These are phyloP conservation scores for Papilio dardanus DNA, from an alignment of 1,140 invertebrate species.

Conservation along the genomic window DNA sequence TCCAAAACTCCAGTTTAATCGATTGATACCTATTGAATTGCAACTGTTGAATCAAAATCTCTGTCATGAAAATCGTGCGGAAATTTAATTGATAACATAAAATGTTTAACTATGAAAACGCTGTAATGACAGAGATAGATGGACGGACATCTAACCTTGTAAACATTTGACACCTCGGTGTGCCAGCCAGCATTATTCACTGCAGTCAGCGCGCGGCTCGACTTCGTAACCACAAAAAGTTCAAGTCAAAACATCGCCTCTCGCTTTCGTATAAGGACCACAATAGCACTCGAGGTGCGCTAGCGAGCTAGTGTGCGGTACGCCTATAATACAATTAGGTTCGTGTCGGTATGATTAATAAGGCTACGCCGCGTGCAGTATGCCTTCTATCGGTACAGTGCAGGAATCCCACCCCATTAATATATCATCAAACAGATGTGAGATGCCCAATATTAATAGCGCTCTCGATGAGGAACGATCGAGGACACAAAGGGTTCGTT, in stretches of 20 bases:
- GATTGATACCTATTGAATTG: background rate
- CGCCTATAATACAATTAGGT: conserved; percentile 44
- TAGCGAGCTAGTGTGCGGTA: conserved; percentile 6
- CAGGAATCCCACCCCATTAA: conserved; percentile 70
- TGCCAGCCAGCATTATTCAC: conserved; percentile 43
- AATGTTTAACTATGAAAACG: conserved; percentile 24
- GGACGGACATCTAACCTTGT: conserved; percentile 51
- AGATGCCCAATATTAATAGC: conserved; percentile 64
- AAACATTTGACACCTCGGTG: conserved; percentile 61
- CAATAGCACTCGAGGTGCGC: conserved; percentile 17
- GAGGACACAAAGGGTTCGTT: conserved; percentile 49
- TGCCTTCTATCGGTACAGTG: conserved; percentile 39
- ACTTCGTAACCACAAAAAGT: conserved; percentile 6
- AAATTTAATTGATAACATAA: conserved; percentile 24
- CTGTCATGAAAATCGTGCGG: conserved; percentile 12
- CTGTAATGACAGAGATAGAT: conserved; percentile 61
- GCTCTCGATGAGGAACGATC: conserved; percentile 48
- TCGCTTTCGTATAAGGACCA: conserved; percentile 31
- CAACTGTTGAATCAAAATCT: background rate
- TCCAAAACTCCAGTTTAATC: background rate
- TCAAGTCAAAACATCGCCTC: conserved; percentile 26
- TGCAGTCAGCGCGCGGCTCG: conserved; percentile 36
- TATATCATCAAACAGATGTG: conserved; percentile 71
- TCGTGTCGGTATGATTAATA: conserved; percentile 48
- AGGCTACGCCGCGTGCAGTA: conserved; percentile 50